Base-by-base conservation (phyloP, 1,140 invertebrate species). In the Cydia amplana region DNA sequence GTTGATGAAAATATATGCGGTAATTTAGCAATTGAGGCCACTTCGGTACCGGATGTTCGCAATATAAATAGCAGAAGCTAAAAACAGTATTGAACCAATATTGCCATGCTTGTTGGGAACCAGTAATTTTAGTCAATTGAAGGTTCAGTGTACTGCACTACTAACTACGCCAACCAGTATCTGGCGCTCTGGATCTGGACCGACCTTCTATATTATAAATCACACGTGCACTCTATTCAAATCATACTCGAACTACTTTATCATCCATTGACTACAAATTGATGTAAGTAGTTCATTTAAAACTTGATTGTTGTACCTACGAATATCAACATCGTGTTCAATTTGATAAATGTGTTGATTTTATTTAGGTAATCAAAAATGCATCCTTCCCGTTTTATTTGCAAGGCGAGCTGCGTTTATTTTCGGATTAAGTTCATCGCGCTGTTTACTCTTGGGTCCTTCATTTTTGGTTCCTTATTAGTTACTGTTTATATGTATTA, bases 41-140 rank as follows among this genome's bases (percentile, higher is more conserved):
- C 73, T 75, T 49, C 65, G 64, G 32, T 43, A 60, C 75, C 79
- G 77, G 81, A 81, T 81, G 78, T 75, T 73, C 75, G 67, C 65
- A 72, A 75, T 78, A 75, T 76, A 76, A 75, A 78, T 77, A 78
- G 63, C 78, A 76, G 75, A 80, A 63, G 77, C 78, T 79, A 80
- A 81, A 79, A 83, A 65, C 77, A 78, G 81, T 83, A 81, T 81
- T 65, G 74, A 78, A 73, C 55, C n/a, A 51, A 74, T 76, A 36
- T 36, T 36, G 65, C 32, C 28, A 70, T 23, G 18, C 55, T 60
- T 60, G 32, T 70, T 70, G 65, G 32, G 65, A 70, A 10, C 28
- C 73, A 75, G 76, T 73, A 63, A 74, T 73, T 73, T 77, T 67
- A 76, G 73, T 75, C 65, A 80, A 78, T 76, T 75, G 75, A 75